phyloP scores from a whole-genome alignment of 2,797 vertebrate genomes.

The Pseudochromis fuscus region DNA sequence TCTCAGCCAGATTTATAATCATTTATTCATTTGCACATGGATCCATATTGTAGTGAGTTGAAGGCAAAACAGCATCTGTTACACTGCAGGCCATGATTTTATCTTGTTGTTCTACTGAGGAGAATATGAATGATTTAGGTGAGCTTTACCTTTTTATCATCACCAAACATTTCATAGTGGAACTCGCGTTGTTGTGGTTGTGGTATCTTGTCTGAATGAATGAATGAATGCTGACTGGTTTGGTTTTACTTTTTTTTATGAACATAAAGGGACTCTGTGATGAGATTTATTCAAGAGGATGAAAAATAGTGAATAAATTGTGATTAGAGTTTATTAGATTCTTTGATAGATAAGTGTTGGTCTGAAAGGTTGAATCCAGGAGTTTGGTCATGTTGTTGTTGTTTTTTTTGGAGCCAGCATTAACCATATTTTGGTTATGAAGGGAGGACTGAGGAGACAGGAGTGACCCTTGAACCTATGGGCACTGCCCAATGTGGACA shows the following conservation, averaged over 20 bases:
- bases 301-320: background rate
- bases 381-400: too few relatives aligned
- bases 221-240: background rate
- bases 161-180: background rate
- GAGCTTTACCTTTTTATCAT: background rate
- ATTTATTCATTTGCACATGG: background rate
- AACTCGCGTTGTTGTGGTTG: background rate
- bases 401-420: too few relatives aligned
- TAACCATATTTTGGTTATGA: too few relatives aligned
- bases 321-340: slow-evolving; percentile 15
- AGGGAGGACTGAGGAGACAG: too few relatives aligned
- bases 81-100: background rate
- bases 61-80: background rate
- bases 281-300: background rate
- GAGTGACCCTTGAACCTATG: too few relatives aligned
- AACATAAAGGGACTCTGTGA: background rate
- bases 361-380: too few relatives aligned
- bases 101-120: background rate
- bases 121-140: background rate
- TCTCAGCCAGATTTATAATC: background rate
- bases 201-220: background rate
- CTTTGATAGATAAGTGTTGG: too few relatives aligned
- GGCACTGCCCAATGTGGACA: too few relatives aligned
- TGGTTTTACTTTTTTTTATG: background rate
- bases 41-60: background rate